Evolutionary conservation across 1,140 invertebrate genomes (phyloP).

Genomic region (Steinernema khuongi): DNA sequence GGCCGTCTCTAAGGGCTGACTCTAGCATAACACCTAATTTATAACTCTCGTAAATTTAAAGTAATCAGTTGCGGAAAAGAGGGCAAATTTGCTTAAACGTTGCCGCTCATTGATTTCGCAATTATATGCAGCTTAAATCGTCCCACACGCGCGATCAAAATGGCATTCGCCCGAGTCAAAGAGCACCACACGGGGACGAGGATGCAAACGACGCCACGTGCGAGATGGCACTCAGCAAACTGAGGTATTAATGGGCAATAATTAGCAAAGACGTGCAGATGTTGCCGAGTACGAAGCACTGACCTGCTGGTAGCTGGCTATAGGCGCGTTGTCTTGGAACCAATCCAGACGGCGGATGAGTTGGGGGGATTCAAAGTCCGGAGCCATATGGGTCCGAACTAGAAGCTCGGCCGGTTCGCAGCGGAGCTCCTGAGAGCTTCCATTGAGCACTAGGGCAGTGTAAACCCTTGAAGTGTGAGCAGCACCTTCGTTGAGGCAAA

Average conservation of each 20-base stretch:
- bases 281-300: conserved; percentile 8
- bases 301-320: conserved; percentile 38
- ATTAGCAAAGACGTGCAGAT: conserved; percentile 17
- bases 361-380: conserved; percentile 39
- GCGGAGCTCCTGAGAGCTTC: conserved; percentile 3
- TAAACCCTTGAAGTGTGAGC: neutral
- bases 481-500: neutral
- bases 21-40: conserved; percentile 15
- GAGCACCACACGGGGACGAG: too few species aligned
- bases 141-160: neutral
- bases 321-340: conserved; percentile 34
- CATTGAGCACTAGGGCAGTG: neutral
- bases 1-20: neutral
- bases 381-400: conserved; percentile 37
- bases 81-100: conserved; percentile 15
- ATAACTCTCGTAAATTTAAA: conserved; percentile 15
- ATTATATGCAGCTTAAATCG: conserved; percentile 8
- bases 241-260: neutral
- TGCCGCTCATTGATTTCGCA: conserved; percentile 13
- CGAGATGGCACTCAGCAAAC: neutral
- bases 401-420: conserved; percentile 21
- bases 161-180: too few species aligned
- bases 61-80: conserved; percentile 15
- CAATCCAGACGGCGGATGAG: conserved; percentile 33
- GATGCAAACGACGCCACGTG: too few species aligned